Evolutionary conservation across 1,140 invertebrate species (phyloP).

Genomic region (Penaeus vannamei): DNA sequence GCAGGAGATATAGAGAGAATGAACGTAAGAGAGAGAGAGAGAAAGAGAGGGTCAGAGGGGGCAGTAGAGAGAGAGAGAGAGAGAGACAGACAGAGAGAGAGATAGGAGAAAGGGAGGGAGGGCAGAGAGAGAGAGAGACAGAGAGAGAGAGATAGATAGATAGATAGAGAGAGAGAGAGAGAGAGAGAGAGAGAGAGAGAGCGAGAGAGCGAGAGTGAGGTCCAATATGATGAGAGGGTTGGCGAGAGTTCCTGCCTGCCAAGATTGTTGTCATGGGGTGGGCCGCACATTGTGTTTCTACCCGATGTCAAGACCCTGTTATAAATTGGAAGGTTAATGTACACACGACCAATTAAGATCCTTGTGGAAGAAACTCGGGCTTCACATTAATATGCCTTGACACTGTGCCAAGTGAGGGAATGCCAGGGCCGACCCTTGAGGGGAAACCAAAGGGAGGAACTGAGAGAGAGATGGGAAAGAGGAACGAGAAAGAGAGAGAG

Average conservation of each 20-base stretch:
- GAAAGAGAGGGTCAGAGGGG: too few relatives aligned
- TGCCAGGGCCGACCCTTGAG: not conserved
- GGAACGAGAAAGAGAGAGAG: not conserved
- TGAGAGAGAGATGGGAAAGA: not conserved
- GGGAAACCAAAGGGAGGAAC: constrained; percentile 7
- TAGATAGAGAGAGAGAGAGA: too few relatives aligned
- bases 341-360: constrained; percentile 59
- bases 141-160: too few relatives aligned
- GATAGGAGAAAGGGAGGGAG: too few relatives aligned
- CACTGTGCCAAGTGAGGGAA: constrained; percentile 46
- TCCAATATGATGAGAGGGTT: constrained; percentile 18
- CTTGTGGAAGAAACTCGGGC: constrained; percentile 52
- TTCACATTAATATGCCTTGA: constrained; percentile 64
- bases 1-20: too few relatives aligned
- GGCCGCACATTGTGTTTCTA: constrained; percentile 55
- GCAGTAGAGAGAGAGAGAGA: too few relatives aligned
- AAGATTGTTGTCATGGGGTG: constrained; percentile 2
- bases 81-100: too few relatives aligned
- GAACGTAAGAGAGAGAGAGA: too few relatives aligned
- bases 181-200: not conserved
- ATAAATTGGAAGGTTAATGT: constrained; percentile 65
- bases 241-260: constrained; percentile 19
- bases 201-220: constrained; percentile 32
- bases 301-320: constrained; percentile 52
- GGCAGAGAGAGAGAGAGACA: too few relatives aligned